Evolutionary conservation across 2,113 vertebrate species (phyloP).

Genomic region (Scatophagus argus): DNA sequence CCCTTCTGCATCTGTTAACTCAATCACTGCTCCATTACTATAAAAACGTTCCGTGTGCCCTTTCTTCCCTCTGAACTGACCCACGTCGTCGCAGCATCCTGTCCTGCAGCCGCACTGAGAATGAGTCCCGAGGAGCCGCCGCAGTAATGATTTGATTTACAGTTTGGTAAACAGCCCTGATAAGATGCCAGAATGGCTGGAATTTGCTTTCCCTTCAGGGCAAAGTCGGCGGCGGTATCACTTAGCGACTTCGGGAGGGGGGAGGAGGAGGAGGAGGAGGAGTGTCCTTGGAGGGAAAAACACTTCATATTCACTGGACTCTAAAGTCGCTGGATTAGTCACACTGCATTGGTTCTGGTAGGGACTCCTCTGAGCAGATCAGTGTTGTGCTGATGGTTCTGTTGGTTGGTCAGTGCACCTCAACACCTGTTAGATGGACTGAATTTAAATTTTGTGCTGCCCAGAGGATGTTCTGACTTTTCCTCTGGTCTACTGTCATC

Average conservation of each 20-base stretch:
- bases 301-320: background rate
- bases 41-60: constrained; percentile 2
- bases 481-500: too few species aligned
- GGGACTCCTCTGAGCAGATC: background rate
- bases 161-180: constrained; percentile 44
- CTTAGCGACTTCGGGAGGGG: background rate
- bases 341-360: background rate
- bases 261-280: too few species aligned
- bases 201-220: constrained; percentile 8
- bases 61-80: background rate
- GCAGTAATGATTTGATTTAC: constrained; percentile 37
- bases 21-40: constrained; percentile 3
- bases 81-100: background rate
- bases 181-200: constrained; percentile 21
- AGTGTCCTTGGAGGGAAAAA: constrained; percentile 10
- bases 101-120: constrained; percentile 31
- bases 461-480: too few species aligned
- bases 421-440: too few species aligned
- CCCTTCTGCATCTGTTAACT: background rate
- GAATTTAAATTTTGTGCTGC: too few species aligned
- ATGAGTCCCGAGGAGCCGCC: background rate
- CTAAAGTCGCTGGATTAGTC: background rate
- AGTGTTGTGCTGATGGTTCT: too few species aligned
- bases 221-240: constrained; percentile 13
- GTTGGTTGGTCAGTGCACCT: too few species aligned